Evolutionary conservation across 2,888 invertebrate species (phyloP).

Genomic region (Tiliacea aurago): DNA sequence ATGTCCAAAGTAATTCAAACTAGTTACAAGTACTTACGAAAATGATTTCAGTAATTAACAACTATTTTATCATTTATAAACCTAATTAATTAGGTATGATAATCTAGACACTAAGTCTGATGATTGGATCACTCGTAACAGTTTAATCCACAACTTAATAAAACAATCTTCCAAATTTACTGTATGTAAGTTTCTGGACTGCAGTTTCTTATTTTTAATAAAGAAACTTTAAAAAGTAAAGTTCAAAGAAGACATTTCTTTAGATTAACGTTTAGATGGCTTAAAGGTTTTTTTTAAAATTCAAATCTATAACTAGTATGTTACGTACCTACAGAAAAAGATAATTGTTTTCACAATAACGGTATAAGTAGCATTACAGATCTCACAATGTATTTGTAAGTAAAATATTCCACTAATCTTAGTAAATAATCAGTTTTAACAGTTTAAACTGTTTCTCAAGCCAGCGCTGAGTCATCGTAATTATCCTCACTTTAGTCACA

Average conservation of each 20-base stretch:
- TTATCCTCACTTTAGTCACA: conserved; percentile 46
- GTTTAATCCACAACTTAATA: neutral
- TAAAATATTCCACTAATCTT: conserved; percentile 14
- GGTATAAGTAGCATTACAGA: neutral
- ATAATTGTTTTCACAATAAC: neutral
- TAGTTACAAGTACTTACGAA: conserved; percentile 17
- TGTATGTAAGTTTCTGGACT: neutral
- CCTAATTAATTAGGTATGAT: conserved; percentile 42
- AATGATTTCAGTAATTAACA: conserved; percentile 33
- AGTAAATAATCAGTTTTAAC: conserved; percentile 35
- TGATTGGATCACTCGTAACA: neutral
- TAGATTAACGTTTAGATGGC: neutral
- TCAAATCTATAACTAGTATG: too few species aligned
- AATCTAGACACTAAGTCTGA: conserved; percentile 37
- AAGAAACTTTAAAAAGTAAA: neutral
- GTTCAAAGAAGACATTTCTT: neutral
- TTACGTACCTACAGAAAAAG: neutral
- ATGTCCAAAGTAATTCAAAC: conserved; percentile 8
- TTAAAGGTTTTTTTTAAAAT: too few species aligned
- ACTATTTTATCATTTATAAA: conserved; percentile 34
- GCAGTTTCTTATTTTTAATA: neutral
- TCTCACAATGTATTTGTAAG: conserved; percentile 5
- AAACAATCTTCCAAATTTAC: neutral
- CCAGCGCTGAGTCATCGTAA: conserved; percentile 30
- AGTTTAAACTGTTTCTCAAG: conserved; percentile 41